Base-by-base conservation (phyloP, 2,113 vertebrate genomes). In the Struthio camelus region DNA sequence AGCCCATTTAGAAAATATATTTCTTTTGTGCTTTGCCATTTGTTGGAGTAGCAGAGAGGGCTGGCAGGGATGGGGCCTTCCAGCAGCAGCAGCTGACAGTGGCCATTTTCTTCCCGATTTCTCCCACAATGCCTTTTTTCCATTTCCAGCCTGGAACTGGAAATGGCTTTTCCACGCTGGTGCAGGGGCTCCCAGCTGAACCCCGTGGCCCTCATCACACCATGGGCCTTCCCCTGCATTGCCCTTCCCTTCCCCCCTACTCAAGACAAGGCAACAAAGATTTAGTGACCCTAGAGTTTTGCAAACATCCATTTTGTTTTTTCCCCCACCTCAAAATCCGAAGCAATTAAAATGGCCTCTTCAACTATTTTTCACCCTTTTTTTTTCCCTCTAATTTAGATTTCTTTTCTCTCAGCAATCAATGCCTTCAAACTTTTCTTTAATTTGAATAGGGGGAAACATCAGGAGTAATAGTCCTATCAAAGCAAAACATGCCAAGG, bases 401-500 rank as follows among this genome's bases (percentile, higher is more conserved):
- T 61, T 9, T 6, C 13, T 84, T 71, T 80, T 67, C 66, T 14
- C n/a, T 53, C 38, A 51, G 66, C 30, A n/a, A 66, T 34, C 19
- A 80, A 53, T 11, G 48, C 28, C 24, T 71, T 80, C 66, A 40
- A 27, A 64, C 27, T 19, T 65, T 48, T 9, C 30, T 59, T n/a
- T 32, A 10, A 15, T 53, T 61, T 54, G 27, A 14, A 30, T 56
- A 56, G 17, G 54, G 54, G 15, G 28, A 28, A 56, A 30, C 50
- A 28, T 34, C 32, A n/a, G 24, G 80, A 83, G 54, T 27, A 32
- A 6, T 76, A 40, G n/a, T 10, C 38, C 15, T 7, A 3, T 18
- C 16, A 5, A 44, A 50, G 44, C 27, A 27, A 61, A 50, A 0
- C 2, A 11, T 6, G 2, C 14, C 1, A 0, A 9, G 0, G 0